Percentiles rank a stretch among this genome's conserved stretches.
Conservation (phyloP, 2,888 invertebrate species). For the Congeria kusceri region DNA sequence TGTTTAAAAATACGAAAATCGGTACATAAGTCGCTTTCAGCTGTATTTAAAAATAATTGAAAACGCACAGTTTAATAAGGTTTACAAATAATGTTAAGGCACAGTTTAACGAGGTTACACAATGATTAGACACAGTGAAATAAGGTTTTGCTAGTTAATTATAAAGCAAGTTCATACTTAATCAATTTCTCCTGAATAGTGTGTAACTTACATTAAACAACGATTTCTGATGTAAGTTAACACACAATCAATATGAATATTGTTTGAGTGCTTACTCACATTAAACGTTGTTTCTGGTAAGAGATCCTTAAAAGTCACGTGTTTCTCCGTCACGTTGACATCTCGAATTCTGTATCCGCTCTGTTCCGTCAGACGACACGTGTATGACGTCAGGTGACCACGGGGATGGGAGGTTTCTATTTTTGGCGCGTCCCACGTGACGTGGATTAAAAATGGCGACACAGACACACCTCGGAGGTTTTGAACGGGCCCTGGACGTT, state of each 20-base stretch:
- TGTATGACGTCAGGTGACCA: conserved; percentile 63
- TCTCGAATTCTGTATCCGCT: conserved; percentile 12
- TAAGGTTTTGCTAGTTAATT: too few relatives aligned
- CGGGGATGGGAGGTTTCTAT: not conserved
- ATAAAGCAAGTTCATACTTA: too few relatives aligned
- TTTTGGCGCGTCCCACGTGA: conserved; percentile 62
- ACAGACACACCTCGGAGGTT: conserved; percentile 41
- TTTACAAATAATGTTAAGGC: too few relatives aligned
- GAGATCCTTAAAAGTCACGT: conserved; percentile 37
- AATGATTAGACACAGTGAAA: too few relatives aligned
- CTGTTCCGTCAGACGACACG: conserved; percentile 42
- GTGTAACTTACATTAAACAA: too few relatives aligned
- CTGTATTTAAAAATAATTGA: too few relatives aligned
- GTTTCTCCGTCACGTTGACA: conserved; percentile 13
- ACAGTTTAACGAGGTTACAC: too few relatives aligned
- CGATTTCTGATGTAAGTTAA: too few relatives aligned
- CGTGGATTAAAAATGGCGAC: conserved; percentile 67
- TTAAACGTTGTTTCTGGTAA: conserved; percentile 48
- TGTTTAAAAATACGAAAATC: too few relatives aligned
- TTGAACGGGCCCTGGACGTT: conserved; percentile 60
- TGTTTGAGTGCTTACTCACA: not conserved
- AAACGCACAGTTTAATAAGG: too few relatives aligned
- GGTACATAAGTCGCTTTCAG: too few relatives aligned
- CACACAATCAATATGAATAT: not conserved
- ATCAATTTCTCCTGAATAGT: too few relatives aligned